These are phyloP conservation scores for Musca vetustissima DNA, from an alignment of 1,140 invertebrate genomes.

Conservation along the genomic window DNA sequence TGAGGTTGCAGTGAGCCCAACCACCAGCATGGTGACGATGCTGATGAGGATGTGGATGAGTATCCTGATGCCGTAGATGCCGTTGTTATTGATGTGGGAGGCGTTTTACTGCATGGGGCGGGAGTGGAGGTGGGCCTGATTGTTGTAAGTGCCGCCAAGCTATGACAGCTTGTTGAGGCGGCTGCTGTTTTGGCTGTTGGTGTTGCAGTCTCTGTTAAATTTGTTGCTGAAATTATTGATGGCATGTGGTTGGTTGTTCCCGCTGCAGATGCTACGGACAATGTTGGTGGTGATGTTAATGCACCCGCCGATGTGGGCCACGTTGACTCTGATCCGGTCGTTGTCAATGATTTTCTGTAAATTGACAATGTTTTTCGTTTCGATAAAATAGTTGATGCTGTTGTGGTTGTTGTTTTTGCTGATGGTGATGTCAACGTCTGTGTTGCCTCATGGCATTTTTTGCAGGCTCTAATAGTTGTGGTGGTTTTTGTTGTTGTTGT, in stretches of 20 bases:
- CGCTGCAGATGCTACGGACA: neutral
- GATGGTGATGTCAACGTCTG: neutral
- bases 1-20: neutral
- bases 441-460: neutral
- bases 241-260: neutral
- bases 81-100: neutral
- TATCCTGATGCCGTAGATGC: too few species aligned
- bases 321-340: too few species aligned
- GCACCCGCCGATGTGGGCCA: too few species aligned
- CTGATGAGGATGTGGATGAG: too few species aligned
- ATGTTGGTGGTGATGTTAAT: neutral
- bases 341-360: too few species aligned
- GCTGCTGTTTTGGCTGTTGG: neutral
- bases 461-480: slow-evolving; percentile 9
- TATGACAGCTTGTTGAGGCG: neutral
- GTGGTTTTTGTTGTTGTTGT: slow-evolving; percentile 8
- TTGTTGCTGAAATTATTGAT: neutral
- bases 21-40: neutral
- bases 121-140: neutral
- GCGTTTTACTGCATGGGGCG: neutral
- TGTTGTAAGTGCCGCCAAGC: neutral
- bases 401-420: slow-evolving; percentile 13
- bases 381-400: neutral
- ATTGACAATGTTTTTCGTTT: too few species aligned
- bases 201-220: neutral